Evolutionary conservation across 1,140 invertebrate species (phyloP).

Genomic region (Drosophila subpulchrella): DNA sequence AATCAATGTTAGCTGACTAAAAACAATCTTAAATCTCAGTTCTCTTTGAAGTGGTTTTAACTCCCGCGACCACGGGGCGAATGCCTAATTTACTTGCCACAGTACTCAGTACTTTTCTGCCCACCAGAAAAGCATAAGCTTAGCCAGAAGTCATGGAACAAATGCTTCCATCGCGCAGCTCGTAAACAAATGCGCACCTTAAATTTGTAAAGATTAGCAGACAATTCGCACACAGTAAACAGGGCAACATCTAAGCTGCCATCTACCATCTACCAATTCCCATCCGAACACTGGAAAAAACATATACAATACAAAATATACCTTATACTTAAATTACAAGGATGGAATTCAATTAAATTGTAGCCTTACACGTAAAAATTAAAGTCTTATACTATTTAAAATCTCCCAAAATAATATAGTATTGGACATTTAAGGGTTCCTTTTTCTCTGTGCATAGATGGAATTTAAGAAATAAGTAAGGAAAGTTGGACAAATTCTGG

Average conservation of each 20-base stretch:
- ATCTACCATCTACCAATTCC: conserved; percentile 18
- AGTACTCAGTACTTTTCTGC: background rate
- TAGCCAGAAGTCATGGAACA: conserved; percentile 41
- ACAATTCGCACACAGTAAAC: conserved; percentile 78
- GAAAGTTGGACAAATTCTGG: conserved; percentile 3
- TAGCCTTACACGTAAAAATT: no score
- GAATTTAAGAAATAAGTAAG: conserved; percentile 7
- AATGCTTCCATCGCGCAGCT: conserved; percentile 13
- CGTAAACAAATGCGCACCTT: conserved; percentile 75
- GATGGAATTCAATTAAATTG: no score
- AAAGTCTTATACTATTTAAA: background rate
- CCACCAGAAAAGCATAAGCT: conserved; percentile 23
- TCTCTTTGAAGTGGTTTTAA: background rate
- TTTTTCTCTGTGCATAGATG: background rate
- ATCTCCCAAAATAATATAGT: background rate
- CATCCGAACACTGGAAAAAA: conserved; percentile 1
- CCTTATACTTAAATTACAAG: no score
- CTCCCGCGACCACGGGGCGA: background rate
- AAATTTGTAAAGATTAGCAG: conserved; percentile 81
- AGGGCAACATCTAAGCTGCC: conserved; percentile 21
- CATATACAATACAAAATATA: no score
- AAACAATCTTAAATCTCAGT: background rate
- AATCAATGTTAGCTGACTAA: background rate
- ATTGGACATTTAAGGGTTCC: no score
- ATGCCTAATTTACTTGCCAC: conserved; percentile 10